Percentiles rank a stretch among this genome's conserved stretches.
Evolutionary conservation across 37 sponge, comb jelly and placozoan species (phyloP).

Genomic region (Chondrosia reniformis): DNA sequence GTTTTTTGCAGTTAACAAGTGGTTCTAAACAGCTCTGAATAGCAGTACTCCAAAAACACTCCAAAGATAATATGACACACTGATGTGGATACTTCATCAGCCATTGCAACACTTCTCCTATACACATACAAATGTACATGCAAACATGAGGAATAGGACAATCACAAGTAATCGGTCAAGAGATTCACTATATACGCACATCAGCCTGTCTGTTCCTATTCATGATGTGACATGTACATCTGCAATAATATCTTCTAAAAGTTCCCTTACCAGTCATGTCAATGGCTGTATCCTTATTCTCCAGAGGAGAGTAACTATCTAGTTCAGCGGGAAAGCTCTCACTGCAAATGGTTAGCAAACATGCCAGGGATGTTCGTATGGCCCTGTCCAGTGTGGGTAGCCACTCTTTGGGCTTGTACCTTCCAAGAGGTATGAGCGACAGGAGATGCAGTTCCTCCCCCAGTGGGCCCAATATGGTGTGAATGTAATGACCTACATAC

Average conservation of each 20-base stretch:
- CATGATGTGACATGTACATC: no score
- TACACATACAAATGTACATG: background rate
- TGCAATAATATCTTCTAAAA: no score
- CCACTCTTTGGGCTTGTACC: conserved; percentile 41
- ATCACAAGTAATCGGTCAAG: no score
- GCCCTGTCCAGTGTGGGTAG: conserved; percentile 55
- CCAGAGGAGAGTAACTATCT: background rate
- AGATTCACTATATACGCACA: no score
- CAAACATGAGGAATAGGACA: no score
- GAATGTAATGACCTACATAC: conserved; percentile 51
- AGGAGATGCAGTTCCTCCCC: conserved; percentile 41
- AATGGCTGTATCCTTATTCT: background rate
- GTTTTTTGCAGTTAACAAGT: background rate
- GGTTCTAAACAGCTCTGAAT: background rate
- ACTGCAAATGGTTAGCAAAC: conserved; percentile 32
- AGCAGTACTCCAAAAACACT: conserved; percentile 34
- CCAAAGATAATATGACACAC: conserved; percentile 54
- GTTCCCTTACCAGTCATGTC: background rate
- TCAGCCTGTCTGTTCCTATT: no score
- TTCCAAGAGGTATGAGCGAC: conserved; percentile 51
- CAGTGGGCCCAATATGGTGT: conserved; percentile 31
- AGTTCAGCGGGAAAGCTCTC: conserved; percentile 38
- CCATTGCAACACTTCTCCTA: conserved; percentile 33
- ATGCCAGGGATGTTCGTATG: conserved; percentile 45
- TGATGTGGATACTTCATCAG: conserved; percentile 25